These are phyloP conservation scores for Tetanocera ferruginea DNA, from an alignment of 2,888 invertebrate species.

Conservation along the genomic window DNA sequence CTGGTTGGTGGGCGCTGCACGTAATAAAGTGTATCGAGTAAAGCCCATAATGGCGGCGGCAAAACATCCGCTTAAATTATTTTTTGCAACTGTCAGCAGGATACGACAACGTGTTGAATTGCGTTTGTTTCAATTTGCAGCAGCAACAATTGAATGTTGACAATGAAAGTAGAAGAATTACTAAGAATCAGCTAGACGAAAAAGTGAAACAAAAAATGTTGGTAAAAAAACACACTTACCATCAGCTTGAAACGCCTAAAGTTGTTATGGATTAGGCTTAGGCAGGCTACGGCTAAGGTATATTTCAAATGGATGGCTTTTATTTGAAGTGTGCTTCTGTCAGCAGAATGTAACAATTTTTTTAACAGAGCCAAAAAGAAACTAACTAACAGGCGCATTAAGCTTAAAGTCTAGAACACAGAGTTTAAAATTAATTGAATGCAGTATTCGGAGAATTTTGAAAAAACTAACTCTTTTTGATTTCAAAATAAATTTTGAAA, in stretches of 20 bases:
- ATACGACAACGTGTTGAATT: conserved; percentile 18
- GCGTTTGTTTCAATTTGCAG: conserved; percentile 22
- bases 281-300: not conserved
- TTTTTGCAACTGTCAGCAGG: not conserved
- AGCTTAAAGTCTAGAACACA: too few species aligned
- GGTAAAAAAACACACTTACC: not conserved
- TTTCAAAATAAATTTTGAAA: too few species aligned
- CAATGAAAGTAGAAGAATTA: not conserved
- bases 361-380: too few species aligned
- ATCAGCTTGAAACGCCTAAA: not conserved
- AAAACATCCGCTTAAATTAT: conserved; percentile 9
- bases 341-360: too few species aligned
- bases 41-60: conserved; percentile 25
- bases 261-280: conserved; percentile 6
- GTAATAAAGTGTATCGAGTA: not conserved
- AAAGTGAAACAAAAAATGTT: not conserved
- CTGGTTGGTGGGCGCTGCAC: too few species aligned
- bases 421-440: too few species aligned
- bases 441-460: too few species aligned
- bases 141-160: conserved; percentile 6
- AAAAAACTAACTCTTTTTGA: too few species aligned
- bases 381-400: too few species aligned
- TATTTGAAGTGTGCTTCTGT: not conserved
- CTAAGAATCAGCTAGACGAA: not conserved
- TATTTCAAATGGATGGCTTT: conserved; percentile 6